Base-by-base conservation (phyloP, 2,797 vertebrate genomes). In the Pterois miles region DNA sequence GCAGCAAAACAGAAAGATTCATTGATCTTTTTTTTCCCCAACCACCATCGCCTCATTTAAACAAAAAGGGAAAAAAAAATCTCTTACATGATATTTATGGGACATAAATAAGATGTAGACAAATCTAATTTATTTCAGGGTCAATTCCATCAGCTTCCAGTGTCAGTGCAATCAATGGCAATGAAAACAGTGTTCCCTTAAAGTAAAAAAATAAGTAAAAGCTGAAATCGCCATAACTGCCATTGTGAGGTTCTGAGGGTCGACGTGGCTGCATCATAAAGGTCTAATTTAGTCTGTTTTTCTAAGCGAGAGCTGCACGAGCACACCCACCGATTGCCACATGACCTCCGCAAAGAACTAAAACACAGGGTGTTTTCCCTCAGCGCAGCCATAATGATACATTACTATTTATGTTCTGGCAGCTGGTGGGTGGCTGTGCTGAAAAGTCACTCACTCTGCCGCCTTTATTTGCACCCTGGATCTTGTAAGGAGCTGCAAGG, bases 281-380 rank as follows among this genome's bases (percentile, higher is more conserved):
- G 86, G 83, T 92, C 93, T 94, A 93, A 95, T 94, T 95, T 92
- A 87, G 92, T 83, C 80, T 93, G 90, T 94, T 93, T 94, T 95
- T 92, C 87, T 80, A 79, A 92, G 84, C 82, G 8, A 74, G 88
- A 89, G 88, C 91, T 90, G 83, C 88, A 90, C 67, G 90, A 94
- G 90, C 92, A 93, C 93, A 89, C 93, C 94, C 94, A 91, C 93
- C 89, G 90, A 92, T 92, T 91, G 91, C 94, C 94, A 92, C 94
- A 94, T 90, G 92, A 94, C 93, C 93, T 94, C 91, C 74, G 86
- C 91, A 93, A 93, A 93, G 90, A 92, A 91, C 89, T 95, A 94
- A 94, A 96, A 95, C 93, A 95, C 92, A 93, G 95, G 95, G 96
- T 95, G 95, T 95, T 95, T 94, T 93, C 92, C 93, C 91, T 92